These are phyloP conservation scores for Andrena praecox DNA, from an alignment of 2,888 invertebrate genomes.

Conservation along the genomic window DNA sequence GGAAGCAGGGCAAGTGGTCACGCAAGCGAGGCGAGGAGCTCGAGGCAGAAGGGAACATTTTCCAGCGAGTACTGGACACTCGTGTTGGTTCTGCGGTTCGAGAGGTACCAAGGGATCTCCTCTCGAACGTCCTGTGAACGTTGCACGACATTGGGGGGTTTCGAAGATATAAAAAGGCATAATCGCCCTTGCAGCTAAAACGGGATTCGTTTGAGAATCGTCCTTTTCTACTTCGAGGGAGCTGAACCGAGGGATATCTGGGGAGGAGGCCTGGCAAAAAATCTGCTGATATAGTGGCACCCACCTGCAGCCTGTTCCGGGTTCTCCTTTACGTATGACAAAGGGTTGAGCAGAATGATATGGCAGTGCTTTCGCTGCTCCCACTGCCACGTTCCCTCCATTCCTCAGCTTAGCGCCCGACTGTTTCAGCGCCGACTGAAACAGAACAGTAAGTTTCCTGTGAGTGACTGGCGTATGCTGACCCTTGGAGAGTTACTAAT, in stretches of 20 bases:
- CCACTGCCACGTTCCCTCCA: conserved; percentile 84
- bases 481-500: no score
- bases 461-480: neutral
- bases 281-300: conserved; percentile 61
- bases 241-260: conserved; percentile 33
- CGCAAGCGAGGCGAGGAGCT: neutral
- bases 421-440: conserved; percentile 78
- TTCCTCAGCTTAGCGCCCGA: conserved; percentile 81
- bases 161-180: conserved; percentile 48
- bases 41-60: neutral
- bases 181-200: conserved; percentile 54
- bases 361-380: conserved; percentile 85
- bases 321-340: conserved; percentile 81
- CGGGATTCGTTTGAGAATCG: conserved; percentile 52
- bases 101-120: conserved; percentile 16
- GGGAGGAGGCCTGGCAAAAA: conserved; percentile 36
- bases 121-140: conserved; percentile 29
- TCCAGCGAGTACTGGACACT: conserved; percentile 2
- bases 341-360: conserved; percentile 83
- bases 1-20: conserved; percentile 20
- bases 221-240: conserved; percentile 38
- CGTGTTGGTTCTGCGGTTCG: conserved; percentile 15
- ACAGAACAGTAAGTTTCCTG: conserved; percentile 37
- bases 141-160: conserved; percentile 45
- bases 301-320: conserved; percentile 82